Conservation (phyloP, 2,113 vertebrate species). For the Hippocampus barbouri region DNA sequence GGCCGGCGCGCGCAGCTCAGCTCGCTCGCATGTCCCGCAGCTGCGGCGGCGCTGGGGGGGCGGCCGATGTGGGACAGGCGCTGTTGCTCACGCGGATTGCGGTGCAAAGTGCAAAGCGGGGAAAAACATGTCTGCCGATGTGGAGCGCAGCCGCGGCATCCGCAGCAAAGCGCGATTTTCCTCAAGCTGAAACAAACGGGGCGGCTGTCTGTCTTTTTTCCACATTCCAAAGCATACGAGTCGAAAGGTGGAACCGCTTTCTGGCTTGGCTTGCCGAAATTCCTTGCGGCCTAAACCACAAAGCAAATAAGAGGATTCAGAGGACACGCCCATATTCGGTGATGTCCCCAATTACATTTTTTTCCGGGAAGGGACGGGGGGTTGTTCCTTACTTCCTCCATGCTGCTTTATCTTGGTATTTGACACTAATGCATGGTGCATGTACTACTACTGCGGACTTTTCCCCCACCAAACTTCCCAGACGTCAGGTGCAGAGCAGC, state of each 20-base stretch:
- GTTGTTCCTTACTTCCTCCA: background rate
- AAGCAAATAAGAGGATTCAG: conserved; percentile 6
- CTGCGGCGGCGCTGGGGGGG: background rate
- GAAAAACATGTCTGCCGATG: conserved; percentile 24
- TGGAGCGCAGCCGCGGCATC: conserved; percentile 50
- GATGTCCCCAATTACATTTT: background rate
- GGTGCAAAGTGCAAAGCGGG: conserved; percentile 17
- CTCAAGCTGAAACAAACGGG: background rate
- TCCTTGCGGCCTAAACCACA: background rate
- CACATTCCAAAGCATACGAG: background rate
- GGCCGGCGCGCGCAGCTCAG: conserved; percentile 11
- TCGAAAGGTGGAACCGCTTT: background rate
- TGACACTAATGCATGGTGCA: no score
- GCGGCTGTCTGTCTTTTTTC: background rate
- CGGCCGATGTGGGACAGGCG: conserved; percentile 40
- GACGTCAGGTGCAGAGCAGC: background rate
- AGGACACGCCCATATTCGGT: conserved; percentile 4
- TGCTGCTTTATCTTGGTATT: no score
- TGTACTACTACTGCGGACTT: background rate
- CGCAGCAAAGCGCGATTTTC: background rate
- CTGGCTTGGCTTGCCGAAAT: background rate
- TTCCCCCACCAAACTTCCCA: background rate
- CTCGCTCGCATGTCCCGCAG: background rate
- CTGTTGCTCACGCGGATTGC: conserved; percentile 27
- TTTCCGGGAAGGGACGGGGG: background rate